phyloP scores from a whole-genome alignment of 2,797 vertebrate species.

The Glyptemys insculpta region DNA sequence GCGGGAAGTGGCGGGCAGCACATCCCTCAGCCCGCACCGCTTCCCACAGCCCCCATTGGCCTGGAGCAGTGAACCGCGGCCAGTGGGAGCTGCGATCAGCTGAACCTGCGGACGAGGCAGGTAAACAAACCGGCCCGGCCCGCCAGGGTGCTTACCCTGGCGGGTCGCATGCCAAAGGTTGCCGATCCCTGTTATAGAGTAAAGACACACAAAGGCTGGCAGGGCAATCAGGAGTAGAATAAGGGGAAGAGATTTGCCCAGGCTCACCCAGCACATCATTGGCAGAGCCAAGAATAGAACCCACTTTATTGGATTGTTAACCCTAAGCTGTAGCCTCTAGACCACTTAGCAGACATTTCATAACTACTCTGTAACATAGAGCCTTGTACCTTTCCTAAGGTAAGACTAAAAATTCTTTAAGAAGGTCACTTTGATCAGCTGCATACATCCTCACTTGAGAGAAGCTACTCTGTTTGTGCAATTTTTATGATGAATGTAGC shows the following conservation, averaged over 20 bases:
- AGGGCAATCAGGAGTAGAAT: not conserved
- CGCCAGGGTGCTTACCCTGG: no score
- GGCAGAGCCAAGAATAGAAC: not conserved
- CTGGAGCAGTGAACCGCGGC: no score
- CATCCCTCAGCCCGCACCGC: no score
- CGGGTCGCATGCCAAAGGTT: no score
- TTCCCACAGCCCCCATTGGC: no score
- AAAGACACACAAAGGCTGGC: not conserved
- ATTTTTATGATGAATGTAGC: not conserved
- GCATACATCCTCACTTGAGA: not conserved
- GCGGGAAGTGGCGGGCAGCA: no score
- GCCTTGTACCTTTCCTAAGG: not conserved
- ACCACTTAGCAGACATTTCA: not conserved
- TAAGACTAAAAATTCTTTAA: not conserved
- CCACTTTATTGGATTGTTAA: not conserved
- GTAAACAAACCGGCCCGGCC: no score
- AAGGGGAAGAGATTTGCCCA: not conserved
- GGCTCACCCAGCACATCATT: not conserved
- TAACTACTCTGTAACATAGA: not conserved
- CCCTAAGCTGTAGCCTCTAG: not conserved
- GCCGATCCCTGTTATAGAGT: no score
- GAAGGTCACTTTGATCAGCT: not conserved
- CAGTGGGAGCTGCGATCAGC: no score
- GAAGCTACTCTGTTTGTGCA: not conserved
- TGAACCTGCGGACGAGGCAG: accelerated